phyloP scores from a whole-genome alignment of 2,113 vertebrate genomes.

The Rattus norvegicus region GRCr8 NC_086036.1:82496001-82496500 shows the following conservation, averaged over 20 bases:
- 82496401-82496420: neutral
- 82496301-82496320: neutral
- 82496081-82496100: neutral
- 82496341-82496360: neutral
- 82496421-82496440: neutral
- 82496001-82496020: neutral
- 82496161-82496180: neutral
- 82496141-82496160: neutral
- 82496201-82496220: neutral
- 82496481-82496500: no score
- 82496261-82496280: no score
- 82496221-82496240: neutral
- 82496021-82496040: neutral
- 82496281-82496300: neutral
- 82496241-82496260: no score
- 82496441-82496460: neutral
- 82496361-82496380: neutral
- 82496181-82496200: neutral
- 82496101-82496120: neutral
- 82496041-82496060: no score
- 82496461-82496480: no score
- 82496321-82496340: accelerated
- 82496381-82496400: neutral
- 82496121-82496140: no score
- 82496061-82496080: neutral